phyloP scores from a whole-genome alignment of 2,797 vertebrate species.

The Craterocephalus amniculus region DNA sequence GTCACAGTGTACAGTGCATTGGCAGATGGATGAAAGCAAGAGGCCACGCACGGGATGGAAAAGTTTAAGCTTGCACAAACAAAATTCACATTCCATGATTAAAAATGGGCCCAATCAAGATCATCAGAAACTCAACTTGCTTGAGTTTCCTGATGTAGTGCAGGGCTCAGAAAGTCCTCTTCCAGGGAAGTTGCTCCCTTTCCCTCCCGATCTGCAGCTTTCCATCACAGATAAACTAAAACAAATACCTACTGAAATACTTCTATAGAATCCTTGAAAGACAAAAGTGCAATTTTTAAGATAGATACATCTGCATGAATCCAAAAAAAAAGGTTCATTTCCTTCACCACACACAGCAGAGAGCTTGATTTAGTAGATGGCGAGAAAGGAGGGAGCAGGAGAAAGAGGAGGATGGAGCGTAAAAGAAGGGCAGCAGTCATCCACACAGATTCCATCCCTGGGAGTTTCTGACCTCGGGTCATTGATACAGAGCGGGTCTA shows the following conservation, averaged over 20 bases:
- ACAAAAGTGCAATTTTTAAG: slow-evolving; percentile 83
- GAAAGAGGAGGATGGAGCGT: slow-evolving; percentile 38
- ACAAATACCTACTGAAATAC: slow-evolving; percentile 67
- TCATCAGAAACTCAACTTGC: slow-evolving; percentile 36
- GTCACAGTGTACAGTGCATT: slow-evolving; percentile 74
- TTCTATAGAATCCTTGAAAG: slow-evolving; percentile 71
- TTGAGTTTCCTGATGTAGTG: slow-evolving; percentile 43
- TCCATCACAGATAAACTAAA: slow-evolving; percentile 61
- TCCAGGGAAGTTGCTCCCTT: slow-evolving; percentile 44
- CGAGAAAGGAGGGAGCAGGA: slow-evolving; percentile 45
- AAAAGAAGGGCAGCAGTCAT: slow-evolving; percentile 63
- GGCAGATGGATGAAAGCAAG: slow-evolving; percentile 62
- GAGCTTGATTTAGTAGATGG: slow-evolving; percentile 45
- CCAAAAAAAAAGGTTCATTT: slow-evolving; percentile 55
- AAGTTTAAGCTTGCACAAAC: slow-evolving; percentile 40
- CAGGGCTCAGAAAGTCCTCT: slow-evolving; percentile 41
- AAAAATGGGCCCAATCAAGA: slow-evolving; percentile 42
- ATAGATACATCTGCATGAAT: slow-evolving; percentile 73
- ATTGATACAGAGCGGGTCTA: slow-evolving; percentile 63
- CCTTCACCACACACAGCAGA: slow-evolving; percentile 47
- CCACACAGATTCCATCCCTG: slow-evolving; percentile 74
- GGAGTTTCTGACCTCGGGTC: slow-evolving; percentile 78
- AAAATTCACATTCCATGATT: slow-evolving; percentile 56
- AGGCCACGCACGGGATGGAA: slow-evolving; percentile 39
- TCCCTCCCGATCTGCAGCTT: slow-evolving; percentile 38